Evolutionary conservation across 1,140 invertebrate species (phyloP), one percentile per base, ranked within the genome.

Genomic region (Zaprionus vittiger): DNA sequence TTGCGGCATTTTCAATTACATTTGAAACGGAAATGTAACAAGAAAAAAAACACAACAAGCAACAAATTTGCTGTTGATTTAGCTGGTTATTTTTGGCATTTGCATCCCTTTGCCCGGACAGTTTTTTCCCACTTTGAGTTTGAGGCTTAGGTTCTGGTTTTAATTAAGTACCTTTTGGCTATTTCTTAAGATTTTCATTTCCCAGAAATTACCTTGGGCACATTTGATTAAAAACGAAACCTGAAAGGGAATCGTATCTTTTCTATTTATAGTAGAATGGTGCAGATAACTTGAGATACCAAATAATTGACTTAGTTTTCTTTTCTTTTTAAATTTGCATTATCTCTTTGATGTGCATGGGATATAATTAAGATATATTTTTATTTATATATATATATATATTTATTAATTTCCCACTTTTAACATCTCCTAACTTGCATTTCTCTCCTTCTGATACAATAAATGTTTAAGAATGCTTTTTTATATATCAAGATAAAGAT

Each of bases 1-100:
- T 52, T 52, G 17, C 12, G 47, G 20, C 5, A 52, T 14, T 52
- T 52, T 52, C 20, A 52, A 52, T 52, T 52, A 52, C 47, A 52
- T 22, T 52, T 52, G 11, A 12, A 52, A 52, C 17, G 47, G 20
- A 22, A 52, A 52, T 52, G 12, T 52, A 52, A 22, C 2, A 34
- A 2, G 31, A 17, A 17, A 17, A 17, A 17, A 47, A 47, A 47
- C 14, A 5, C 37, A 15, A 15, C 3, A 14, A 38, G 4, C 37
- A 5, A 38, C 15, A 17, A 47, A 47, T 24, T 52, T 24, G 4
- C 47, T 24, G 47, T 22, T 52, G 47, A 52, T 5, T 52, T 52
- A 12, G 12, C 20, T 24, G 20, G 22, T 52, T 41, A 52, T 52
- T 52, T 52, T 52, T 14, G 22, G 11, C 9, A 24, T 52, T 24